A percentile compares a stretch with the other conserved stretches of the same genome.
These are phyloP conservation scores for Carapus acus DNA, from an alignment of 2,797 vertebrate genomes.

Conservation along the genomic window DNA sequence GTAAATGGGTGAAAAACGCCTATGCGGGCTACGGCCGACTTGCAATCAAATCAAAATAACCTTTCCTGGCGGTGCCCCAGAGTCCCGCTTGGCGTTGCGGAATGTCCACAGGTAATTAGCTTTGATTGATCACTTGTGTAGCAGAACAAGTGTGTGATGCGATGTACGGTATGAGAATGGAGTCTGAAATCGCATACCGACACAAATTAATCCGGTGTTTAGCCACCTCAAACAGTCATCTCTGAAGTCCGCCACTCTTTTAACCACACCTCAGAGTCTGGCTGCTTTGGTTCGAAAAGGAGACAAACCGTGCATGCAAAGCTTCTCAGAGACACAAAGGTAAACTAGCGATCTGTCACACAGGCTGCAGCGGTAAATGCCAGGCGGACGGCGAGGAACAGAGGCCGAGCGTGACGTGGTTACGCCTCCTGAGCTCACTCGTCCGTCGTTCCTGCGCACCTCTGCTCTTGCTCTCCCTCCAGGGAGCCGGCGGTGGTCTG, in stretches of 20 bases:
- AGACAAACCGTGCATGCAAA: neutral
- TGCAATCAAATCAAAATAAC: neutral
- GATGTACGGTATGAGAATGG: neutral
- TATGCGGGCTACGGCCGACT: too few species aligned
- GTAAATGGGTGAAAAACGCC: too few species aligned
- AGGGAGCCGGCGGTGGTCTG: conserved; percentile 66
- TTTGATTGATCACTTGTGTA: neutral
- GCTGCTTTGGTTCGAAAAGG: neutral
- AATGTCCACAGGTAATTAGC: neutral
- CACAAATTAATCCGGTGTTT: neutral
- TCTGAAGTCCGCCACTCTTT: neutral
- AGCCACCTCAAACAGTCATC: neutral
- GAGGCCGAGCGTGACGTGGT: too few species aligned
- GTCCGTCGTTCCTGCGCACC: conserved; percentile 61
- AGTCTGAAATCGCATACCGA: neutral
- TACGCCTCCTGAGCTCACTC: conserved; percentile 71
- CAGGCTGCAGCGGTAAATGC: too few species aligned
- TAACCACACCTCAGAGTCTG: neutral
- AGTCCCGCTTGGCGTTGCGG: neutral
- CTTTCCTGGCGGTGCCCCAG: neutral
- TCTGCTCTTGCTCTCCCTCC: conserved; percentile 74
- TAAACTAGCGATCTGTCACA: neutral
- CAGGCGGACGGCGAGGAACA: too few species aligned
- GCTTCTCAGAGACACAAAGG: neutral
- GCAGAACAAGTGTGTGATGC: neutral